Base-by-base conservation (phyloP, 2,888 invertebrate genomes). In the Psylliodes chrysocephalus region DNA sequence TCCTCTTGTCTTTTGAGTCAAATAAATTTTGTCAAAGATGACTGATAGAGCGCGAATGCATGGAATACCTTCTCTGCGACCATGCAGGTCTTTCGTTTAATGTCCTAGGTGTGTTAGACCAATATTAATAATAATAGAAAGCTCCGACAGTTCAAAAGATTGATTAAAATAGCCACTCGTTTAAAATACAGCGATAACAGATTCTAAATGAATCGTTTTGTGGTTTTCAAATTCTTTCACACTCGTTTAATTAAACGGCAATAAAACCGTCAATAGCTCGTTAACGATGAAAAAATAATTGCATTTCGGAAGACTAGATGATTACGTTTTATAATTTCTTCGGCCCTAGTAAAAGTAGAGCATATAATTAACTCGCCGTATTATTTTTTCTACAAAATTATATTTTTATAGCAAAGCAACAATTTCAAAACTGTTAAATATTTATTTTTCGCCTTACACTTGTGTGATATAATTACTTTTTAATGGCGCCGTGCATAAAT, bases 341-440 rank as follows among this genome's bases (percentile, higher is more conserved):
- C 18, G 14, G n/a, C n/a, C n/a, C n/a, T 35, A 35, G 14, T 12
- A 3, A 18, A 44, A 44, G 14, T 44, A 18, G 17, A 19, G 25
- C 25, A 25, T 47, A 47, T 47, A 25, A 47, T 47, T 47, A 47
- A 19, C 19, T 25, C n/a, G n/a, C n/a, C n/a, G n/a, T n/a, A n/a
- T 47, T 25, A 25, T 25, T 47, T 12, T 47, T 47, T 12, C 6
- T 3, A n/a, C 35, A 47, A 47, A n/a, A n/a, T n/a, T 12, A 25
- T 47, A 47, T 47, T 25, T 47, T 35, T 35, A 14, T 47, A 47
- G 12, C 25, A 47, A 47, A 14, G 47, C 14, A 25, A 47, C 25
- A 47, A 28, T 47, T 47, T 47, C 47, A 47, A 47, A 47, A 47
- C 47, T 47, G 47, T 47, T 47, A 47, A 47, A 47, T 47, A 47